Evolutionary conservation across 2,797 vertebrate species (phyloP).

Genomic region (Limosa lapponica): DNA sequence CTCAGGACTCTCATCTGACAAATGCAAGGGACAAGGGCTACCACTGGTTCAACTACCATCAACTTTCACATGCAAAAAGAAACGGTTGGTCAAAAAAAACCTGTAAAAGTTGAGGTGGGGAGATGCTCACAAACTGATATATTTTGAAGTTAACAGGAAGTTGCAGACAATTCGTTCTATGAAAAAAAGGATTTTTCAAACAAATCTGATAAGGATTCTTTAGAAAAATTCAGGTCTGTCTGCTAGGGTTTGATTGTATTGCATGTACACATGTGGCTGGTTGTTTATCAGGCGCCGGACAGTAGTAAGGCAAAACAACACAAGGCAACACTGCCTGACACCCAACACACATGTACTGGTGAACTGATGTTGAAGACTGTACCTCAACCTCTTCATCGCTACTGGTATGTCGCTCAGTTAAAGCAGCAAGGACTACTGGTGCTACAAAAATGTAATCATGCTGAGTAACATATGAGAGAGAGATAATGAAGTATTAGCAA

Average conservation of each 20-base stretch:
- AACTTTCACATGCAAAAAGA: neutral
- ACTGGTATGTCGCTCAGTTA: neutral
- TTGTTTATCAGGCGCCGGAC: neutral
- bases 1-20: neutral
- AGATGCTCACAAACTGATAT: neutral
- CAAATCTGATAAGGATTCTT: neutral
- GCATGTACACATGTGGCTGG: rapidly evolving
- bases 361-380: neutral
- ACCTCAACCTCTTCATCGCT: neutral
- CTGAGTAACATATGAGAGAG: neutral
- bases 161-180: neutral
- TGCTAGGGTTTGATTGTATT: neutral
- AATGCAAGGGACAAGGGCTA: rapidly evolving
- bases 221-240: neutral
- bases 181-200: neutral
- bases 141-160: neutral
- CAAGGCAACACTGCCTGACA: rapidly evolving
- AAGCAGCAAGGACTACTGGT: neutral
- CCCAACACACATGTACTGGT: neutral
- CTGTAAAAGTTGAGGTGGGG: neutral
- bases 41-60: neutral
- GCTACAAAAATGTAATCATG: neutral
- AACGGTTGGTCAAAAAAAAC: neutral
- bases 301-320: neutral
- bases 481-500: neutral